A percentile compares a stretch with the other conserved stretches of the same genome.
Evolutionary conservation across 2,797 vertebrate genomes (phyloP).

Genomic region (Cryptoblepharus egeriae): DNA sequence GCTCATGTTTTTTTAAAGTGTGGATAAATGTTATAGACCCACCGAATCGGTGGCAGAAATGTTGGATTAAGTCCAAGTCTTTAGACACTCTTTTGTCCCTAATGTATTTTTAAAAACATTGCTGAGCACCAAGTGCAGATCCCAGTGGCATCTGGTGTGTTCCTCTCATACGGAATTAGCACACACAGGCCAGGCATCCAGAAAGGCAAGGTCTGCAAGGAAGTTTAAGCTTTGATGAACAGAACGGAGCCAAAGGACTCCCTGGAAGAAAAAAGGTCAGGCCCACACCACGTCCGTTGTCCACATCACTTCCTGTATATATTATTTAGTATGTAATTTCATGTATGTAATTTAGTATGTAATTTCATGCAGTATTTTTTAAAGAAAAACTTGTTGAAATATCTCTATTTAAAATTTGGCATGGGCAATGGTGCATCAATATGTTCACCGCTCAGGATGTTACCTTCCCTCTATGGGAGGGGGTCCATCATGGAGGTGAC

Average conservation of each 20-base stretch:
- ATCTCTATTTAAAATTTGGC: too few relatives aligned
- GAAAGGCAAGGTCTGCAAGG: slow-evolving; percentile 2
- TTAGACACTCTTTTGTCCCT: neutral
- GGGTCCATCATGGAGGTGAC: too few relatives aligned
- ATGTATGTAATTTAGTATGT: too few relatives aligned
- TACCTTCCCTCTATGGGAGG: too few relatives aligned
- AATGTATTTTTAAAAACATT: slow-evolving; percentile 21
- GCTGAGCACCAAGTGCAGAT: neutral
- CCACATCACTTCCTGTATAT: too few relatives aligned
- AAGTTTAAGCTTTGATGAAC: neutral
- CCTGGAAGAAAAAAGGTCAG: slow-evolving; percentile 20
- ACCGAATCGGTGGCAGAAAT: neutral
- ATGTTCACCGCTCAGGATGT: too few relatives aligned
- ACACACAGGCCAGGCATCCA: neutral
- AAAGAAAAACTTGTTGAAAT: too few relatives aligned
- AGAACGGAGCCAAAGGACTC: slow-evolving; percentile 8
- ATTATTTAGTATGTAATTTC: too few relatives aligned
- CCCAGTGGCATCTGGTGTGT: neutral
- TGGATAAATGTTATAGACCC: fast-evolving
- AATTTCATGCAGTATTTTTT: too few relatives aligned
- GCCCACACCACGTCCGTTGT: neutral
- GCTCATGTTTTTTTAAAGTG: neutral
- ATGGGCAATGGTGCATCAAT: too few relatives aligned
- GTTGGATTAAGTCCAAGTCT: neutral
- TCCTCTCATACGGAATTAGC: slow-evolving; percentile 10